Evolutionary conservation across 2,113 vertebrate species (phyloP).

Genomic region (Cryptoleucopteryx plumbea): DNA sequence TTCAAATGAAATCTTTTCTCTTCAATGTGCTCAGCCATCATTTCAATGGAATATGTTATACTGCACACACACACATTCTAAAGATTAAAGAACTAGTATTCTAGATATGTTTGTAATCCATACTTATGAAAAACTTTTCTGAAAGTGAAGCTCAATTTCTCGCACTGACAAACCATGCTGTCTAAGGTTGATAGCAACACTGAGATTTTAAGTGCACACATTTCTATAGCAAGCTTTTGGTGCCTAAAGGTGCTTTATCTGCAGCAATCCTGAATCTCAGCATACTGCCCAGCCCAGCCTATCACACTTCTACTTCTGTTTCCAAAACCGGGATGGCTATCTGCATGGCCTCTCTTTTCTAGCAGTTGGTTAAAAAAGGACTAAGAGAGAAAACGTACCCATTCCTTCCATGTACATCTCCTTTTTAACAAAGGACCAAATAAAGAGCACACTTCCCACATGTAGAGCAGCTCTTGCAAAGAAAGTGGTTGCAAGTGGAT

Average conservation of each 20-base stretch:
- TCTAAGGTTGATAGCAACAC: too few species aligned
- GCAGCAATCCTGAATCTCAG: background rate
- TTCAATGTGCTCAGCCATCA: background rate
- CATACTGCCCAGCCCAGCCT: background rate
- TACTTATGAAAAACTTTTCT: too few species aligned
- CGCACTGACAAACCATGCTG: too few species aligned
- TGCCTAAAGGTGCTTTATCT: background rate
- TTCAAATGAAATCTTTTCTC: background rate
- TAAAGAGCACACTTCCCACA: background rate
- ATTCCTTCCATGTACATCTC: background rate
- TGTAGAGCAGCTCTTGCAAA: background rate
- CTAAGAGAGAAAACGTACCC: too few species aligned
- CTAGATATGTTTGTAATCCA: too few species aligned
- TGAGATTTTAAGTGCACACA: too few species aligned
- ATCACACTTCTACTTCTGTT: background rate
- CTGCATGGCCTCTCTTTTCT: background rate
- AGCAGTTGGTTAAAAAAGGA: background rate
- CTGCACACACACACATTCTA: background rate
- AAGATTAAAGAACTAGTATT: too few species aligned
- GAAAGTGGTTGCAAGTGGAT: background rate
- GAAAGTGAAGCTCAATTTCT: too few species aligned
- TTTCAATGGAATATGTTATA: accelerated
- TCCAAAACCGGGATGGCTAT: background rate
- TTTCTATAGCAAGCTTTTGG: too few species aligned
- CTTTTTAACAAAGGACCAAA: background rate